A percentile compares a stretch with the other conserved stretches of the same genome.
These are phyloP conservation scores for Drosophila tristis DNA, from an alignment of 1,140 invertebrate species.

Conservation along the genomic window DNA sequence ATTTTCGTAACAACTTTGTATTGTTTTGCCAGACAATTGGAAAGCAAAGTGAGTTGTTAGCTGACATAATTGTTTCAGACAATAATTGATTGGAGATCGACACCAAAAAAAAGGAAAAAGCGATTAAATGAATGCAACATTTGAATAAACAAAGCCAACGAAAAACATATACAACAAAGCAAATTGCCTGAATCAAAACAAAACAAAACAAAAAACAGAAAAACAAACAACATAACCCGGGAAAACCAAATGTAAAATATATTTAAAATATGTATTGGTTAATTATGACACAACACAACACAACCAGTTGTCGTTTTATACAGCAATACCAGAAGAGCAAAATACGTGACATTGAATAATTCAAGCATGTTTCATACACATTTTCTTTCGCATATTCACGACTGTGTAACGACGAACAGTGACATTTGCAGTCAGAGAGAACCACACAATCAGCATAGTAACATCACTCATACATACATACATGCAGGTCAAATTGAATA, in stretches of 20 bases:
- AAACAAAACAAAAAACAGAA: not conserved
- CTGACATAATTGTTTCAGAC: slow-evolving; percentile 75
- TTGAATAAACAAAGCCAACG: slow-evolving; percentile 65
- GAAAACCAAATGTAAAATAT: slow-evolving; percentile 47
- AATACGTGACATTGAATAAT: slow-evolving; percentile 13
- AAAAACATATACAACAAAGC: slow-evolving; percentile 52
- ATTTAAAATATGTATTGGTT: slow-evolving; percentile 53
- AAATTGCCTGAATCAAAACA: slow-evolving; percentile 38
- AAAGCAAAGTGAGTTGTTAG: slow-evolving; percentile 53
- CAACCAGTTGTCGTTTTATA: slow-evolving; percentile 64
- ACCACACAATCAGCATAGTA: slow-evolving; percentile 22
- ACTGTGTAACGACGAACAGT: slow-evolving; percentile 19
- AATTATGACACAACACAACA: slow-evolving; percentile 14
- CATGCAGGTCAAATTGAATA: slow-evolving; percentile 61
- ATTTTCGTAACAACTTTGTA: slow-evolving; percentile 5
- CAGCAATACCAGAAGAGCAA: slow-evolving; percentile 29
- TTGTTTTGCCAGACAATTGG: slow-evolving; percentile 24
- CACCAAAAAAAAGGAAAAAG: slow-evolving; percentile 28
- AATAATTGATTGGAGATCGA: slow-evolving; percentile 66
- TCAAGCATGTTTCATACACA: slow-evolving; percentile 21
- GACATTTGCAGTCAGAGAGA: slow-evolving; percentile 47
- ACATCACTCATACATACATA: slow-evolving; percentile 18
- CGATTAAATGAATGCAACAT: slow-evolving; percentile 14
- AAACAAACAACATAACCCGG: slow-evolving; percentile 10
- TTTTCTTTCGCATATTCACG: slow-evolving; percentile 38